Base-by-base conservation (phyloP, 2,888 invertebrate genomes). In the Deroplatys truncata region DNA sequence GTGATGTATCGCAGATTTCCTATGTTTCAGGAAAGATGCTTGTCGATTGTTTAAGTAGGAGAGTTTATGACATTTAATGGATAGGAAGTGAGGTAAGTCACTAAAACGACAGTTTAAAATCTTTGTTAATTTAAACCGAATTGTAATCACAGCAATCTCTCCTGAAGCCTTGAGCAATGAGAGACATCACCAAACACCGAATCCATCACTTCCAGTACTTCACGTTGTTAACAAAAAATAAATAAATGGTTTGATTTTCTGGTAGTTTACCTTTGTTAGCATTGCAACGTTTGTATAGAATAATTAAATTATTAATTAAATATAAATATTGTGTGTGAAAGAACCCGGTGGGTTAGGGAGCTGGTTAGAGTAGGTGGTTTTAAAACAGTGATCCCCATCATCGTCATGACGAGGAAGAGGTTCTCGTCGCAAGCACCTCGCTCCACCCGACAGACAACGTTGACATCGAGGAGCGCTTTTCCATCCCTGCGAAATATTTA, bases 401-500 rank as follows among this genome's bases (percentile, higher is more conserved):
- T 72, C 56, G 56, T 72, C 56, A 56, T 56, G 56, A 35, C 1
- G 56, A 72, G 56, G 56, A 72, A 20, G 56, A 16, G 25, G 56
- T 43, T 72, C 56, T 72, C 56, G 16, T 72, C 20, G 56, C 10
- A 3, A 56, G 56, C 56, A 49, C 56, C 16, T 56, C 56, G 20
- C 56, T 72, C 56, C 56, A 72, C 56, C 56, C 56, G 56, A 72
- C 56, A 56, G 16, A 43, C 43, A 72, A 72, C 56, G 56, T 29
- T 35, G 31, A 31, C 28, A 10, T 28, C 84, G 84, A 84, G n/a
- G 84, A 84, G 82, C 82, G 20, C 35, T n/a, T 82, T 83, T 29
- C 85, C 86, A 88, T n/a, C 86, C 91, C 91, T 90, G 90, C 88
- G 91, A 91, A 90, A 90, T 91, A 91, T 91, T 91, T 90, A 91